Evolutionary conservation across 2,888 invertebrate species (phyloP).

Genomic region (Eupithecia centaureata): DNA sequence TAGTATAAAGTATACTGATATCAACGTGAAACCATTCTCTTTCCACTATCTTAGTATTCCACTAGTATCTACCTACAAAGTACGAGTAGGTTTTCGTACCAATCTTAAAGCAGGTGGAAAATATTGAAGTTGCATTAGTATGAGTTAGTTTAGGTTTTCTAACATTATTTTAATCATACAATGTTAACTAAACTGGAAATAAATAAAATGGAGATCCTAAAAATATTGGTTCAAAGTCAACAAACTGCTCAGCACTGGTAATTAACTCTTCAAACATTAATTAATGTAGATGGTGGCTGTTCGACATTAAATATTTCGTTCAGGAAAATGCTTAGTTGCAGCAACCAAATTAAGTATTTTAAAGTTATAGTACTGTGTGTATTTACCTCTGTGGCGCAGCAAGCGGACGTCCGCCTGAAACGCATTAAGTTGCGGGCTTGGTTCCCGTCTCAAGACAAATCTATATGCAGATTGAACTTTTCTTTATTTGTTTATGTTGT

Average conservation of each 20-base stretch:
- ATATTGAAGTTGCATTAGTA: background rate
- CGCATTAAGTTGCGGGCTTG: too few species aligned
- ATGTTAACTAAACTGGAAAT: background rate
- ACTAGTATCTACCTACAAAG: background rate
- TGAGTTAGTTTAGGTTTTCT: background rate
- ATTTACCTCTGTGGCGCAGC: too few species aligned
- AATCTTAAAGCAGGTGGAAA: background rate
- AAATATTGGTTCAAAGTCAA: background rate
- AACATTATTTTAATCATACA: background rate
- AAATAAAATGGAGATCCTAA: background rate
- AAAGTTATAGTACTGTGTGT: too few species aligned
- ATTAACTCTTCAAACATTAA: background rate
- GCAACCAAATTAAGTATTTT: too few species aligned
- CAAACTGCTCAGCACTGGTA: background rate
- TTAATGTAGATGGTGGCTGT: background rate
- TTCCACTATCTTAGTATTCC: background rate
- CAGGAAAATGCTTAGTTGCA: too few species aligned
- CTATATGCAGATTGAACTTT: too few species aligned
- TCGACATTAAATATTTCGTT: background rate
- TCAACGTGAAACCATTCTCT: background rate
- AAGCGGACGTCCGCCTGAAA: too few species aligned
- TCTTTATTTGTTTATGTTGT: too few species aligned
- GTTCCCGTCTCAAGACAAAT: too few species aligned
- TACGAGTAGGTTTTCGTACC: background rate
- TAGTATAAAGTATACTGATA: too few species aligned